Percentiles rank a stretch among this genome's conserved stretches.
phyloP scores from a whole-genome alignment of 2,113 vertebrate species.

The Varanus komodoensis region DNA sequence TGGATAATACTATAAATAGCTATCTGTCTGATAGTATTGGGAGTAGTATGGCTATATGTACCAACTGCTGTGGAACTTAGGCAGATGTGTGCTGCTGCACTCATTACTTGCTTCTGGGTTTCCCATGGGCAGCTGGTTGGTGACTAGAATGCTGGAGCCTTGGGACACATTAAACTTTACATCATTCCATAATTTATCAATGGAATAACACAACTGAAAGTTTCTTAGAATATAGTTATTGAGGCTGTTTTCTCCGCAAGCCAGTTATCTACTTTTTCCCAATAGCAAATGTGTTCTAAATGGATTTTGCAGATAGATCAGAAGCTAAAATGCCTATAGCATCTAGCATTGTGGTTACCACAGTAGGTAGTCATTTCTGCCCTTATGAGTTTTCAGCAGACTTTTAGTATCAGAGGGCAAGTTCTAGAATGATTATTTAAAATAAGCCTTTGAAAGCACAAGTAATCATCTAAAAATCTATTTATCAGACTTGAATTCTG shows the following conservation, averaged over 20 bases:
- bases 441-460: background rate
- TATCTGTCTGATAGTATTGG: no score
- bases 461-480: background rate
- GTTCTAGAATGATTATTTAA: background rate
- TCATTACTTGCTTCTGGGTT: no score
- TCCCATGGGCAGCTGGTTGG: no score
- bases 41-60: no score
- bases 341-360: background rate
- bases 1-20: no score
- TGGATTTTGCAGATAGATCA: background rate
- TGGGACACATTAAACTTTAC: conserved; percentile 10
- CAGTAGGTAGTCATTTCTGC: background rate
- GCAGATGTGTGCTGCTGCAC: no score
- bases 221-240: background rate
- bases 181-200: conserved; percentile 26
- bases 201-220: conserved; percentile 23
- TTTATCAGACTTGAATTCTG: background rate
- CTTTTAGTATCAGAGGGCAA: background rate
- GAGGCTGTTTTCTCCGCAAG: conserved; percentile 43
- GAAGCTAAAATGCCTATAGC: background rate
- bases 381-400: background rate
- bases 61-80: no score
- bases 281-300: background rate
- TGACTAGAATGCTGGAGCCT: no score
- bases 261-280: conserved; percentile 12